Evolutionary conservation across 2,888 invertebrate species (phyloP).

Genomic region (Lithosia quadra): DNA sequence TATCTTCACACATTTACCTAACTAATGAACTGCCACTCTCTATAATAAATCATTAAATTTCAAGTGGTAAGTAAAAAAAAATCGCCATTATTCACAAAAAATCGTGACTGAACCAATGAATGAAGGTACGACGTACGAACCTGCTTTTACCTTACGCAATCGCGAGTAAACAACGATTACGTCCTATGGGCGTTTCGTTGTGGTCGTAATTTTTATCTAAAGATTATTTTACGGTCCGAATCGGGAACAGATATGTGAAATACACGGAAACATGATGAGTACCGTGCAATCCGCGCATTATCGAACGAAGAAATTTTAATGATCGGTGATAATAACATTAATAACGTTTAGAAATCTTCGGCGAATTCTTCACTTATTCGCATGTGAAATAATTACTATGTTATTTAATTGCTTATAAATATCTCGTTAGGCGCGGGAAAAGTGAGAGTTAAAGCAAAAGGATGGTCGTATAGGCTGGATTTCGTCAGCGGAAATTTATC

Average conservation of each 20-base stretch:
- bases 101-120: constrained; percentile 13
- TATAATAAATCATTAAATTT: background rate
- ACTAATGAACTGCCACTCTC: background rate
- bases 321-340: constrained; percentile 20
- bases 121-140: constrained; percentile 9
- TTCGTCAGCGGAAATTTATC: background rate
- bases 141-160: constrained; percentile 22
- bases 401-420: constrained; percentile 18
- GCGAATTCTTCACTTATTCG: constrained; percentile 11
- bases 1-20: background rate
- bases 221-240: constrained; percentile 41
- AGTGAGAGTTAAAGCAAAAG: constrained; percentile 15
- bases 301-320: constrained; percentile 47
- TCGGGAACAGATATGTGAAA: constrained; percentile 49
- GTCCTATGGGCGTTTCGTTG: constrained; percentile 34
- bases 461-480: background rate
- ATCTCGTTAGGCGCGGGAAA: constrained; percentile 14
- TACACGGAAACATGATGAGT: constrained; percentile 39
- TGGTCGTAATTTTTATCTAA: constrained; percentile 41
- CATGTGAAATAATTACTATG: constrained; percentile 12
- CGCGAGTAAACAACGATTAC: constrained; percentile 39
- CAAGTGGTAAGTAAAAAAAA: background rate
- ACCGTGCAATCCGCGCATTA: constrained; percentile 34
- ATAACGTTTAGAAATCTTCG: constrained; percentile 9
- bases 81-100: constrained; percentile 1